These are phyloP conservation scores for Ennomos erosarius DNA, from an alignment of 2,888 invertebrate genomes.

Conservation along the genomic window DNA sequence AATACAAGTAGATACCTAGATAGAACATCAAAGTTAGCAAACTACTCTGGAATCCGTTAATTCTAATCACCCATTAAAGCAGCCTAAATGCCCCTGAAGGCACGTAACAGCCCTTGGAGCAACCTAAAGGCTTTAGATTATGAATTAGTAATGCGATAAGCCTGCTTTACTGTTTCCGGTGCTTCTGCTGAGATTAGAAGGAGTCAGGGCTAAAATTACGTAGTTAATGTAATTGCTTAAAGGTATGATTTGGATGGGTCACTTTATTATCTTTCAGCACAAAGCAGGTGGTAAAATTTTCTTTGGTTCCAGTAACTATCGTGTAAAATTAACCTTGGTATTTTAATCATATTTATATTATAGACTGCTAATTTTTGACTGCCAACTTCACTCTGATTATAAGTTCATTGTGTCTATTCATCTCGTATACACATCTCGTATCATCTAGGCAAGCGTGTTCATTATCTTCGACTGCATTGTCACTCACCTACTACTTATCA, in stretches of 20 bases:
- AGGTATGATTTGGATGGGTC: background rate
- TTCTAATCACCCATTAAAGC: slow-evolving; percentile 15
- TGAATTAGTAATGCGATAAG: slow-evolving; percentile 25
- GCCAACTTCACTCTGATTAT: background rate
- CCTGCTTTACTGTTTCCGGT: slow-evolving; percentile 17
- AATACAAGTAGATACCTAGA: too few species aligned
- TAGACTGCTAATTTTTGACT: too few species aligned
- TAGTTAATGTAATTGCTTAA: slow-evolving; percentile 4
- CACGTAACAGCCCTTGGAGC: slow-evolving; percentile 5
- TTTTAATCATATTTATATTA: too few species aligned
- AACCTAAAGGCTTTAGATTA: slow-evolving; percentile 12
- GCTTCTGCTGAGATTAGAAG: slow-evolving; percentile 12
- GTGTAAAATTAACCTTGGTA: too few species aligned
- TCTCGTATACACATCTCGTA: too few species aligned
- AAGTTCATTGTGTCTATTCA: background rate
- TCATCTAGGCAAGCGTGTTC: too few species aligned
- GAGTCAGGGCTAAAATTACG: background rate
- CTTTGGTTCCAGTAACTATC: too few species aligned
- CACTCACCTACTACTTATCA: too few species aligned
- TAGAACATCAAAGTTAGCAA: background rate
- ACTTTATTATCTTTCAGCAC: too few species aligned
- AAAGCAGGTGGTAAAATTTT: too few species aligned
- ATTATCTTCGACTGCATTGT: too few species aligned
- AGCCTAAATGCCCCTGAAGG: slow-evolving; percentile 9
- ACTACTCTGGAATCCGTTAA: slow-evolving; percentile 1